Evolutionary conservation across 2,113 vertebrate genomes (phyloP).

Genomic region (Pomatorhinus ruficollis): DNA sequence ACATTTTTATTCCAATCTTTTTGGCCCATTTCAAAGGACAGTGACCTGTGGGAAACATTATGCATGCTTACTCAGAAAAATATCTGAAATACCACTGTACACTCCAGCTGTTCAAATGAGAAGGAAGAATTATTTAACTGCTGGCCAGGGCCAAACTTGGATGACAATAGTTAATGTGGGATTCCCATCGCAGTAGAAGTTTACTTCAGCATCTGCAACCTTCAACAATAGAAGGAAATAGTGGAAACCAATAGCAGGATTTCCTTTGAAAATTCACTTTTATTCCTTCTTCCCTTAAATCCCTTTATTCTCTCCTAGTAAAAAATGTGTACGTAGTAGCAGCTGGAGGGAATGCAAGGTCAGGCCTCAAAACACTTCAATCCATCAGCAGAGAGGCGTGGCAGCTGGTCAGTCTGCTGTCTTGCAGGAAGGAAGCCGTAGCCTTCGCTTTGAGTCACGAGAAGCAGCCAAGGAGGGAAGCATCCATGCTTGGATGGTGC

Average conservation of each 20-base stretch:
- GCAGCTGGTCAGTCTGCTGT: neutral
- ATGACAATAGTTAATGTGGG: conserved; percentile 28
- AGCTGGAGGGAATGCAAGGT: neutral
- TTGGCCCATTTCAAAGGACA: neutral
- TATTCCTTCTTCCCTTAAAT: conserved; percentile 54
- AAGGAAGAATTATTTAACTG: conserved; percentile 20
- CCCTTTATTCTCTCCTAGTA: conserved; percentile 56
- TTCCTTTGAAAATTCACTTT: conserved; percentile 59
- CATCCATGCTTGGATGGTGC: neutral
- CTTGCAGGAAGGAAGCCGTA: neutral
- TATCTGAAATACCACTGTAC: neutral
- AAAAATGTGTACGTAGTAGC: neutral
- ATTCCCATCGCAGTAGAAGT: neutral
- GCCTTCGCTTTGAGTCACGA: neutral
- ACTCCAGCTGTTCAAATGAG: neutral
- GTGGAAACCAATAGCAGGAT: conserved; percentile 51
- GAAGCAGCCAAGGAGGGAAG: neutral
- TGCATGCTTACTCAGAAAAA: neutral
- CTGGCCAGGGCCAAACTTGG: neutral
- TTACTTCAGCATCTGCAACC: conserved; percentile 15
- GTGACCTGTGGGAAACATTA: neutral
- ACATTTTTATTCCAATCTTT: neutral
- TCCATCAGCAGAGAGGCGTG: conserved; percentile 32
- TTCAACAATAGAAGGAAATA: conserved; percentile 59
- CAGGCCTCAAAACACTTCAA: neutral